Percentiles rank a stretch among this genome's conserved stretches.
Evolutionary conservation across 1,140 invertebrate species (phyloP).

Genomic region (Chlorops oryzae): DNA sequence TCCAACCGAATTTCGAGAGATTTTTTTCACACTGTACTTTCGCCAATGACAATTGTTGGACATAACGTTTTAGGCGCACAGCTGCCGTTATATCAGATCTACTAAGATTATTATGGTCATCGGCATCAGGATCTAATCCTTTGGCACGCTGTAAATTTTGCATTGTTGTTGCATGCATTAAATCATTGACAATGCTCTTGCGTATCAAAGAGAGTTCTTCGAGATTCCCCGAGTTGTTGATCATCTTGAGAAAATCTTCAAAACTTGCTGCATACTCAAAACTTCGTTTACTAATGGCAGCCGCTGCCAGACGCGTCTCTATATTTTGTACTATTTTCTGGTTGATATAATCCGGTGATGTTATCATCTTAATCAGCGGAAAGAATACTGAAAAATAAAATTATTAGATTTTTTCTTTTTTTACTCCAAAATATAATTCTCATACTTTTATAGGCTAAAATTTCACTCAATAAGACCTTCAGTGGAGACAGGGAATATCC

Average conservation of each 20-base stretch:
- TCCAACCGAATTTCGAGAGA: constrained; percentile 68
- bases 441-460: constrained; percentile 76
- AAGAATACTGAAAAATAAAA: constrained; percentile 62
- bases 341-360: constrained; percentile 88
- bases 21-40: constrained; percentile 78
- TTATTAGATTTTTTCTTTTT: constrained; percentile 11
- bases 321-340: constrained; percentile 78
- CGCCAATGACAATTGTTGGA: constrained; percentile 76
- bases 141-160: constrained; percentile 82
- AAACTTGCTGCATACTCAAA: constrained; percentile 85
- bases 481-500: constrained; percentile 71
- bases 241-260: constrained; percentile 82
- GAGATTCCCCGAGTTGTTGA: constrained; percentile 72
- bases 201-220: constrained; percentile 77
- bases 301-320: constrained; percentile 67
- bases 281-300: constrained; percentile 71
- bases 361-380: constrained; percentile 74
- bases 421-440: background rate
- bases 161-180: constrained; percentile 87
- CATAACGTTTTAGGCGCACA: constrained; percentile 66
- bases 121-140: constrained; percentile 62
- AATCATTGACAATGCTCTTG: constrained; percentile 80
- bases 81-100: constrained; percentile 69
- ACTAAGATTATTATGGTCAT: constrained; percentile 50
- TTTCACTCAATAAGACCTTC: constrained; percentile 73